A percentile compares a stretch with the other conserved stretches of the same genome.
phyloP scores from a whole-genome alignment of 2,113 vertebrate species.

The Triplophysa siluroides region DNA sequence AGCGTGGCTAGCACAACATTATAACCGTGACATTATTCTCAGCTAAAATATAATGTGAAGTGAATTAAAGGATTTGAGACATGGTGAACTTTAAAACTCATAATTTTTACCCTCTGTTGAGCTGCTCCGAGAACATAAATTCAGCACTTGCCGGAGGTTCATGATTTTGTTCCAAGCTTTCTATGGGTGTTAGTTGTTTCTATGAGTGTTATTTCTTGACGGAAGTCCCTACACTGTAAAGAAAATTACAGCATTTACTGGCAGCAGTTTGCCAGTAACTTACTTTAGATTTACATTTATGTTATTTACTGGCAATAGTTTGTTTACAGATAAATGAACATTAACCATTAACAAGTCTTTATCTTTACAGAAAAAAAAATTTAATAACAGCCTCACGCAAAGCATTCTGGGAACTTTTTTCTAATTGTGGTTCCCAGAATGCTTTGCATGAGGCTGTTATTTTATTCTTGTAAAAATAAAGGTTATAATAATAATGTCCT shows the following conservation, averaged over 20 bases:
- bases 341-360: too few species aligned
- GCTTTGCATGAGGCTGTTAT: too few species aligned
- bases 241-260: too few species aligned
- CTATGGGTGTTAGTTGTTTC: neutral
- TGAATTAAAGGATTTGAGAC: slow-evolving; percentile 35
- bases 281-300: too few species aligned
- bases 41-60: slow-evolving; percentile 20
- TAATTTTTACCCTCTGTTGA: slow-evolving; percentile 20
- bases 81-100: slow-evolving; percentile 46
- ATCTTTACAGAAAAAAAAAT: too few species aligned
- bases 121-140: slow-evolving; percentile 26
- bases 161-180: neutral
- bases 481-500: neutral
- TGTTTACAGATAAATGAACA: too few species aligned
- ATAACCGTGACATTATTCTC: slow-evolving; percentile 13
- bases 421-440: too few species aligned
- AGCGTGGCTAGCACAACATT: slow-evolving; percentile 21
- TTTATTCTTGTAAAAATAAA: too few species aligned
- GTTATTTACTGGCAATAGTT: too few species aligned
- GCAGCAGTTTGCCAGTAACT: too few species aligned
- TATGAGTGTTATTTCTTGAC: neutral
- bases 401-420: too few species aligned
- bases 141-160: slow-evolving; percentile 8
- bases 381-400: too few species aligned
- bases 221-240: neutral